phyloP scores from a whole-genome alignment of 2,797 vertebrate genomes.

The Tympanoctomys barrerae region DNA sequence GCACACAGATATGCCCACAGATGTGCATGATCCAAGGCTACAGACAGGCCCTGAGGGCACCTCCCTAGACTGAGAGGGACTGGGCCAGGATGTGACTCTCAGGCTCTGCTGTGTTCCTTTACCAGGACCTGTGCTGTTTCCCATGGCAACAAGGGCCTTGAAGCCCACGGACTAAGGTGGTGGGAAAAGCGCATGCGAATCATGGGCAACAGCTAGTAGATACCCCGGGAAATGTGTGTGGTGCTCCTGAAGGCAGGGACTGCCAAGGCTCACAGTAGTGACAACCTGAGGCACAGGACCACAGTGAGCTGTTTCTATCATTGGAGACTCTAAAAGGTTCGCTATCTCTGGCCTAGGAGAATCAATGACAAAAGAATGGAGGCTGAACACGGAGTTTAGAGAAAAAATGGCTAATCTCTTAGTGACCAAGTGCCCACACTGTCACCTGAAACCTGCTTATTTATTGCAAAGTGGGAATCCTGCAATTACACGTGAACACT shows the following conservation, averaged over 20 bases:
- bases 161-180: background rate
- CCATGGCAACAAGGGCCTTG: background rate
- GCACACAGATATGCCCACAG: background rate
- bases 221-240: background rate
- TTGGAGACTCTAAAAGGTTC: background rate
- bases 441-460: background rate
- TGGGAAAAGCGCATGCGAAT: background rate
- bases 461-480: background rate
- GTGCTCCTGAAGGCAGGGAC: background rate
- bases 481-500: background rate
- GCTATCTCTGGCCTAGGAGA: background rate
- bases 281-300: too few relatives aligned
- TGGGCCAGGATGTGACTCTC: background rate
- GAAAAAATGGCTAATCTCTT: background rate
- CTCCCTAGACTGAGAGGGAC: background rate
- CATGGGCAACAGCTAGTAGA: background rate
- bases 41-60: background rate
- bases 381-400: background rate
- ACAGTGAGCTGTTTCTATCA: background rate
- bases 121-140: background rate
- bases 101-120: background rate
- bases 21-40: background rate
- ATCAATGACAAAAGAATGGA: background rate
- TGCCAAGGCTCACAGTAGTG: background rate
- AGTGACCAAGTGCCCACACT: background rate